Evolutionary conservation across 2,113 vertebrate genomes (phyloP), one percentile per base, ranked within the genome.

Genomic region (Elephantulus edwardii): DNA sequence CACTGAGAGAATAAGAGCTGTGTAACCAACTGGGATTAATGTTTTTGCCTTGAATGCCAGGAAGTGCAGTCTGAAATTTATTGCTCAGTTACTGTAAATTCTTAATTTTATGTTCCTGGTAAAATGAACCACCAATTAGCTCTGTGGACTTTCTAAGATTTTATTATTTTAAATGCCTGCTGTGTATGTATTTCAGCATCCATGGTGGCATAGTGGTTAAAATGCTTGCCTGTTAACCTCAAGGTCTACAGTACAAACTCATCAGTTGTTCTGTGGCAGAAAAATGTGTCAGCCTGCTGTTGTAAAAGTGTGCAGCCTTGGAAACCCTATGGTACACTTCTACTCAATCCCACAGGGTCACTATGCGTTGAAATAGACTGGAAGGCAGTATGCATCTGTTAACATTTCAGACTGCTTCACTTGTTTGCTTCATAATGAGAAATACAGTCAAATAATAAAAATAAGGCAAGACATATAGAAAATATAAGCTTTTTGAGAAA

Each of bases 11-110:
- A n/a, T 72, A 40, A 86, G 30, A 70, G 33, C 40, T 54, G 19
- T 54, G 8, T 81, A 83, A 75, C 35, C 30, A 79, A 58, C 35
- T 83, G 28, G 10, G 40, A 46, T 87, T 78, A 80, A 56, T 83
- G 22, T 75, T 91, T n/a, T 91, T 86, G 5, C 24, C 42, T 84
- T 89, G 44, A 93, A 89, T 83, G n/a, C 22, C 52, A 28, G 26
- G 19, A 91, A 71, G 50, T 74, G 1, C 8, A 89, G 9, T 28
- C 86, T 90, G 6, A 70, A 83, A 87, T 85, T 80, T 62, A 52
- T n/a, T 79, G 35, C 56, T 78, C 24, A 74, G 7, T 79, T 58
- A 28, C 8, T 74, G 40, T 68, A 66, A 91, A 38, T 50, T 22
- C 42, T 44, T 58, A 9, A 58, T 71, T 78, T 72, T 3, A n/a